These are phyloP conservation scores for Lucilia cuprina DNA, from an alignment of 1,140 invertebrate species.

Conservation along the genomic window DNA sequence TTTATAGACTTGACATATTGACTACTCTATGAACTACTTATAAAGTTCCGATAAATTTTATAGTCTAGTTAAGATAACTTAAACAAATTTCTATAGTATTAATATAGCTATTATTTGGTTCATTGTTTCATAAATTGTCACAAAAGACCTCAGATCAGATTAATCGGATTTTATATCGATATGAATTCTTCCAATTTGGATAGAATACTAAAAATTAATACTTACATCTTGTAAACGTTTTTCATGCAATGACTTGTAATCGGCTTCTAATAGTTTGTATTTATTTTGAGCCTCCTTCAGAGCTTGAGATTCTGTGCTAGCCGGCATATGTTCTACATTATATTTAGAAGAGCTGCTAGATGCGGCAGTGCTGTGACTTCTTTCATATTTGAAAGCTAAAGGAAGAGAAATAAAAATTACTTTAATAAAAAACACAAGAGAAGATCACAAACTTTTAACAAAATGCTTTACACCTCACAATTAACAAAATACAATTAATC, in stretches of 20 bases:
- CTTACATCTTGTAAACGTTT: constrained; percentile 79
- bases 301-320: constrained; percentile 67
- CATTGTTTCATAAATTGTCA: too few species aligned
- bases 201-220: constrained; percentile 39
- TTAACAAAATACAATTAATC: neutral
- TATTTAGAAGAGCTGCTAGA: constrained; percentile 45
- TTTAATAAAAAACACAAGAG: neutral
- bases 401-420: neutral
- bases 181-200: too few species aligned
- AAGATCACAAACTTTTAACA: neutral
- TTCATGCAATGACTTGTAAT: constrained; percentile 75
- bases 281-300: constrained; percentile 69
- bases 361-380: constrained; percentile 34
- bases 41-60: too few species aligned
- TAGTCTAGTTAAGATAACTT: too few species aligned
- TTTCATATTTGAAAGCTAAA: constrained; percentile 40
- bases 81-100: too few species aligned
- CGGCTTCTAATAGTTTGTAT: constrained; percentile 68
- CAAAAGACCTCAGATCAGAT: too few species aligned
- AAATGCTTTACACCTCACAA: neutral
- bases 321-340: constrained; percentile 60
- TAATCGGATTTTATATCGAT: too few species aligned
- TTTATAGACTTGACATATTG: too few species aligned
- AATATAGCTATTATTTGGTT: too few species aligned
- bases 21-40: too few species aligned